Conservation (phyloP, 2,888 invertebrate genomes). For the Melangyna quadrimaculata region DNA sequence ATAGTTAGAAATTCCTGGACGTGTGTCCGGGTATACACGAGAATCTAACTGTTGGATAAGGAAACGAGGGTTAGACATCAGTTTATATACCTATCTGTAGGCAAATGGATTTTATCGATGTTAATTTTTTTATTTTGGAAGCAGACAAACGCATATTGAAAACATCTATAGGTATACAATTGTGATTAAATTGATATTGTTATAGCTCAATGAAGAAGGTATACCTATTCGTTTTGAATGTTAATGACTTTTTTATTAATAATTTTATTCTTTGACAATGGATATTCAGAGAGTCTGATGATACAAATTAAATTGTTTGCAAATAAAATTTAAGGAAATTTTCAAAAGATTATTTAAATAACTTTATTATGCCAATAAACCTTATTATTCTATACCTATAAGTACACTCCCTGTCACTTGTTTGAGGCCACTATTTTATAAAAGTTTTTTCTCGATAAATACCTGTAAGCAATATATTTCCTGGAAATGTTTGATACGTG, state of each 20-base stretch:
- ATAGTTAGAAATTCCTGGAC: background rate
- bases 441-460: too few species aligned
- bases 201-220: background rate
- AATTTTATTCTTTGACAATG: background rate
- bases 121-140: background rate
- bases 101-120: background rate
- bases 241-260: background rate
- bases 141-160: background rate
- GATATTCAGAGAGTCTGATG: background rate
- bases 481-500: too few species aligned
- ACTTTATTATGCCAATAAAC: too few species aligned
- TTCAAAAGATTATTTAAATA: background rate
- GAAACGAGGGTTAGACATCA: constrained; percentile 1
- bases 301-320: background rate
- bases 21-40: constrained; percentile 9
- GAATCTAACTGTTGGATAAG: background rate
- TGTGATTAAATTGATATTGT: background rate
- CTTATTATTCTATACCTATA: too few species aligned
- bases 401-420: too few species aligned
- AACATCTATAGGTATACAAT: background rate
- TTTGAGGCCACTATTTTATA: too few species aligned
- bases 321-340: background rate
- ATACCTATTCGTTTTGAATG: background rate
- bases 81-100: background rate
- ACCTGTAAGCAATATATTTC: too few species aligned